Percentiles rank a stretch among this genome's conserved stretches.
These are phyloP conservation scores for Macrostomum cliftonense DNA, from an alignment of 2,888 invertebrate species.

Conservation along the genomic window DNA sequence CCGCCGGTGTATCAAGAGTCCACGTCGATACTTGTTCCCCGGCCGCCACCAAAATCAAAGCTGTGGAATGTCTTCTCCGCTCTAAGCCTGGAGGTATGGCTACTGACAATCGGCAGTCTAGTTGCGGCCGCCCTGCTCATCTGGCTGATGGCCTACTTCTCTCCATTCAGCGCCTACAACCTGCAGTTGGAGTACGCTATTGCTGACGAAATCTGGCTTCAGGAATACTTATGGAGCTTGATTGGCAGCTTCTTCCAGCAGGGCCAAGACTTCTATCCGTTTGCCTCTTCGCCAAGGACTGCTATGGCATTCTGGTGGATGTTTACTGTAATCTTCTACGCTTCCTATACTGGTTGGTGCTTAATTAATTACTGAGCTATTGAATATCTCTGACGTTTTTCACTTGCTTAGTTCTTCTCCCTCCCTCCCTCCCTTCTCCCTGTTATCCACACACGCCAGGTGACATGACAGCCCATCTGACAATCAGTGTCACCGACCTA, in stretches of 20 bases:
- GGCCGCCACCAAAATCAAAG: neutral
- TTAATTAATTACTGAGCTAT: too few species aligned
- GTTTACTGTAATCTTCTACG: neutral
- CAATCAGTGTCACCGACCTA: neutral
- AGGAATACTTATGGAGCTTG: neutral
- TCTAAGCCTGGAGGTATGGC: neutral
- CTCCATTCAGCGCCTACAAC: neutral
- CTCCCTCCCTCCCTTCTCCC: too few species aligned
- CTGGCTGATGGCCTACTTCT: neutral
- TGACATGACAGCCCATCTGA: neutral
- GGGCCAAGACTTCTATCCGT: neutral
- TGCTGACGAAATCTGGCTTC: neutral
- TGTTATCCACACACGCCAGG: neutral
- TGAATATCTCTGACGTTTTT: too few species aligned
- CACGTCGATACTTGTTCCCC: neutral
- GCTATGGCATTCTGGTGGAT: conserved; percentile 1
- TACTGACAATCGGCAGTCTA: neutral
- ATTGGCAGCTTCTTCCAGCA: neutral
- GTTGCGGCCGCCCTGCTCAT: neutral
- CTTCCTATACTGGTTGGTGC: neutral
- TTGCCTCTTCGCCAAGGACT: neutral
- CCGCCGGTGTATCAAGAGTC: conserved; percentile 1
- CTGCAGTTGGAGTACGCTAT: neutral
- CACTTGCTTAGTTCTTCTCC: too few species aligned
- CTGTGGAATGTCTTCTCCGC: neutral